Evolutionary conservation across 2,888 invertebrate genomes (phyloP).

Genomic region (Drosophila stalkeri): DNA sequence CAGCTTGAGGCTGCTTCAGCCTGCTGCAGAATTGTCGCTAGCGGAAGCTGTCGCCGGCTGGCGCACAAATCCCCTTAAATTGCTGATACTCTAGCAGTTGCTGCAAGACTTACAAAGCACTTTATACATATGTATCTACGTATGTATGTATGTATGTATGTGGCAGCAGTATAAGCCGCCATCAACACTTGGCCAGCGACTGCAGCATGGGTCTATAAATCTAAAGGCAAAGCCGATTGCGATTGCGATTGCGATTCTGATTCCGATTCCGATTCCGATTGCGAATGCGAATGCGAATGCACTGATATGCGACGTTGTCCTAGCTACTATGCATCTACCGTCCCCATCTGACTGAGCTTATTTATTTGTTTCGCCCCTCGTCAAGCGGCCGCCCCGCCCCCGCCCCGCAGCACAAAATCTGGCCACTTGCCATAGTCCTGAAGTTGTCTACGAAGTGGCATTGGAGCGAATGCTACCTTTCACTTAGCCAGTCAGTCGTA

Average conservation of each 20-base stretch:
- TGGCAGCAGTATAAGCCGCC: slow-evolving; percentile 4
- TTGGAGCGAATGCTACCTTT: slow-evolving; percentile 57
- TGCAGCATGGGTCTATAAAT: slow-evolving; percentile 66
- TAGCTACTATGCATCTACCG: slow-evolving; percentile 27
- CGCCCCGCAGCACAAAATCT: slow-evolving; percentile 34
- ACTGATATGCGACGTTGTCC: slow-evolving; percentile 74
- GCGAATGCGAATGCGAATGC: slow-evolving; percentile 15
- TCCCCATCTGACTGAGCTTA: slow-evolving; percentile 38
- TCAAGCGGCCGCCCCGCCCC: neutral
- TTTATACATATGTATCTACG: slow-evolving; percentile 27
- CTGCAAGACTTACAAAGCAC: slow-evolving; percentile 34
- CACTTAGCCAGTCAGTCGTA: slow-evolving; percentile 48
- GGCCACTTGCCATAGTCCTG: slow-evolving; percentile 40
- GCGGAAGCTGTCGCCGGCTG: slow-evolving; percentile 62
- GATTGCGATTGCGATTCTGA: slow-evolving; percentile 26
- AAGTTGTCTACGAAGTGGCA: slow-evolving; percentile 58
- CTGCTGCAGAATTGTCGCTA: slow-evolving; percentile 42
- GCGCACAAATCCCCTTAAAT: slow-evolving; percentile 74
- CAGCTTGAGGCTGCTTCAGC: slow-evolving; percentile 35
- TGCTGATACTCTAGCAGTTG: slow-evolving; percentile 55
- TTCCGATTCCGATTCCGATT: slow-evolving; percentile 32
- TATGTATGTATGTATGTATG: slow-evolving; percentile 9
- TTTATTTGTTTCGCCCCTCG: slow-evolving; percentile 67
- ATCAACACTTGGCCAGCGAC: slow-evolving; percentile 22
- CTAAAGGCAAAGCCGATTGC: slow-evolving; percentile 75